phyloP scores from a whole-genome alignment of 2,113 vertebrate genomes.

The Tragelaphus imberbis region DNA sequence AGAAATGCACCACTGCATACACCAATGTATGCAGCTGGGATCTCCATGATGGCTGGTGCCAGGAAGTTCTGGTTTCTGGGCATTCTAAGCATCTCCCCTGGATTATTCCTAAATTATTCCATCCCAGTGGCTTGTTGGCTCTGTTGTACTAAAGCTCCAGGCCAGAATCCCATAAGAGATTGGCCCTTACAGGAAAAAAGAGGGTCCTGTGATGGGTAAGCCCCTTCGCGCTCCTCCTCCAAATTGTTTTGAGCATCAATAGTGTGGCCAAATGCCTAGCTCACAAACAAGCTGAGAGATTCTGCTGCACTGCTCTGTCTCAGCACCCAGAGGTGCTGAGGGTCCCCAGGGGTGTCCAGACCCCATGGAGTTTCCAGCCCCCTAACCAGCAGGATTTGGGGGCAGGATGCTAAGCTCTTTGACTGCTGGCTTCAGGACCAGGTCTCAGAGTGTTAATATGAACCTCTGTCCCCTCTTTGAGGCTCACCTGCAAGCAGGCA shows the following conservation, averaged over 20 bases:
- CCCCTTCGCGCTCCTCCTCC: background rate
- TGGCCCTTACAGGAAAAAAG: background rate
- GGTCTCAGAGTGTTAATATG: background rate
- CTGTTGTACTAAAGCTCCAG: background rate
- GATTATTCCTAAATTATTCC: background rate
- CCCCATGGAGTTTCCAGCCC: background rate
- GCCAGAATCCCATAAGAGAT: background rate
- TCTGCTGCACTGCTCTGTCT: background rate
- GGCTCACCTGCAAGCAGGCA: background rate
- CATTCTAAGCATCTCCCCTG: background rate
- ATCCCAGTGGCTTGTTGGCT: background rate
- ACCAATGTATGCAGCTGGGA: background rate
- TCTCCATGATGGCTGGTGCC: fast-evolving
- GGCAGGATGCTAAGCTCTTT: background rate
- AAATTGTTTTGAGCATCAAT: background rate
- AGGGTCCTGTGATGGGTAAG: background rate
- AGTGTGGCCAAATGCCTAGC: background rate
- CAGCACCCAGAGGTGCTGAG: background rate
- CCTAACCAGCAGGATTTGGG: background rate
- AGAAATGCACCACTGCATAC: background rate
- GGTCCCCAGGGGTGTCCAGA: background rate
- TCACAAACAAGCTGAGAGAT: background rate
- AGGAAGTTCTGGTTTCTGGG: too few species aligned
- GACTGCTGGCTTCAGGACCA: background rate
- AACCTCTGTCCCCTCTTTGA: background rate